Evolutionary conservation across 1,140 invertebrate species (phyloP), one percentile per base, ranked within the genome.

Genomic region (Drosophila lacteicornis): DNA sequence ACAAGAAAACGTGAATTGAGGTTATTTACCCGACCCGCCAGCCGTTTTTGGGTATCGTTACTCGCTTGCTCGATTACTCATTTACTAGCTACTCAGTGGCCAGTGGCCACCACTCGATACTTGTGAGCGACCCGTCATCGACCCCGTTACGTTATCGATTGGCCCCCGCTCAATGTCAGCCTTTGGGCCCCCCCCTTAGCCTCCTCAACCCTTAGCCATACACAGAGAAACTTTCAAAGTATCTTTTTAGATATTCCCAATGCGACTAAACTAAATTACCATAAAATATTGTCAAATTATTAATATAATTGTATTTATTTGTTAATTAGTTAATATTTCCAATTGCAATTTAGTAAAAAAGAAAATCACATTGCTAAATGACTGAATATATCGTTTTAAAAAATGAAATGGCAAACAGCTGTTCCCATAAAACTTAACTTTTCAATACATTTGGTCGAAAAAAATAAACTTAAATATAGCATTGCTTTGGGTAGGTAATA

Each of bases 131-230:
- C 43, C 74, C 75, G 74, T 58, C 73, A 77, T 67, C 75, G 75
- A 77, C 75, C 75, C 75, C 62, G 61, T 77, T 50, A 53, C 59
- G 75, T 22, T 78, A 78, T 78, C 65, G 75, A 78, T 69, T 78
- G 36, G 47, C 43, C 75, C 45, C 75, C 45, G 74, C 50, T 78
- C 75, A 77, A 77, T 77, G 75, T 78, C 75, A 78, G 13, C 47
- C 9, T 15, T 15, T 33, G 25, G 25, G 25, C 33, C 57, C 19
- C 19, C 19, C 15, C 45, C 36, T n/a, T 9, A 61, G 30, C 47
- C 43, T 53, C 45, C 36, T n/a, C 9, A 61, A 38, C 53, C 43
- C 58, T 13, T 45, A 12, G 22, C 2, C 38, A 6, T 33, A 45
- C 27, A 65, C 53, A 6, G 11, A 15, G 11, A 60, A 11, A 45